Conservation (phyloP, 2,888 invertebrate genomes). For the Lucinisca nassula region DNA sequence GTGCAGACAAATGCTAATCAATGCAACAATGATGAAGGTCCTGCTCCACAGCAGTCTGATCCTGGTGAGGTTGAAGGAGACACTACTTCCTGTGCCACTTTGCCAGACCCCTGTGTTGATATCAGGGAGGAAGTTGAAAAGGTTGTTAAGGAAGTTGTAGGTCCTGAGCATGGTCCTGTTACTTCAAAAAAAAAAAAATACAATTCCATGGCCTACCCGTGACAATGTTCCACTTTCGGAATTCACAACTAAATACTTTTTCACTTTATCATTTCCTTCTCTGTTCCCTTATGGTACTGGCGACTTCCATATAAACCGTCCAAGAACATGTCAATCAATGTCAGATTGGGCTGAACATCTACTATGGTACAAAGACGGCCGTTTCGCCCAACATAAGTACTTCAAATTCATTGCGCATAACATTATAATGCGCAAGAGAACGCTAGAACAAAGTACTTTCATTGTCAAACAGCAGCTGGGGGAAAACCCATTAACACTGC, state of each 20-base stretch:
- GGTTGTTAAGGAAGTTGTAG: constrained; percentile 12
- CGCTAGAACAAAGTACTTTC: constrained; percentile 39
- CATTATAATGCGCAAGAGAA: constrained; percentile 47
- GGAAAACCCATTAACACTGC: constrained; percentile 29
- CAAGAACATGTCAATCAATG: constrained; percentile 20
- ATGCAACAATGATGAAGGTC: constrained; percentile 30
- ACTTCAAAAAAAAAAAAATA: constrained; percentile 24
- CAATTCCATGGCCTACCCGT: constrained; percentile 55
- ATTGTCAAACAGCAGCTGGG: constrained; percentile 49
- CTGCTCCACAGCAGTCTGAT: constrained; percentile 47
- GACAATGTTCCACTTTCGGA: constrained; percentile 44
- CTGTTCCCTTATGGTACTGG: constrained; percentile 34
- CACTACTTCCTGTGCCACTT: constrained; percentile 32
- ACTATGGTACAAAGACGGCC: constrained; percentile 40
- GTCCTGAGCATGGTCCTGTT: not conserved
- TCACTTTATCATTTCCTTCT: constrained; percentile 42
- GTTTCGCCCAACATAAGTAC: constrained; percentile 37
- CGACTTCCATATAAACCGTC: constrained; percentile 14
- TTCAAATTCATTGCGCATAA: constrained; percentile 51
- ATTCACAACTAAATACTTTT: constrained; percentile 49
- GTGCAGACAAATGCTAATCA: constrained; percentile 1
- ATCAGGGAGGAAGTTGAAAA: constrained; percentile 18
- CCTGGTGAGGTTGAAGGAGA: constrained; percentile 27
- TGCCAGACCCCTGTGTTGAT: constrained; percentile 29
- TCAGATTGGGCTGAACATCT: constrained; percentile 54